A percentile compares a stretch with the other conserved stretches of the same genome.
phyloP scores from a whole-genome alignment of 2,113 vertebrate species.

The Cricetomys ansorgei region DNA sequence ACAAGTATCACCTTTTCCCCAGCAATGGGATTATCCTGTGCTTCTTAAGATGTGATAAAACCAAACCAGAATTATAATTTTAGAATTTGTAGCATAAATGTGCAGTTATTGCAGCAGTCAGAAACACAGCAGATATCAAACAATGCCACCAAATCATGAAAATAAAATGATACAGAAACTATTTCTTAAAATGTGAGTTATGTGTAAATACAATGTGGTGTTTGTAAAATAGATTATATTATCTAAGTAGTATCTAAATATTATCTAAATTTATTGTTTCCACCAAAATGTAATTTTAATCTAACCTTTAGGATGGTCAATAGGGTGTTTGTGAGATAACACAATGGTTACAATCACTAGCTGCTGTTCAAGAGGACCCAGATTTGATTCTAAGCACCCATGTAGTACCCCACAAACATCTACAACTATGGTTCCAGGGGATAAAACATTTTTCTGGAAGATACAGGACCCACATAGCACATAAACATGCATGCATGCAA shows the following conservation, averaged over 20 bases:
- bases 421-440: not conserved
- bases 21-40: not conserved
- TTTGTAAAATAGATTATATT: not conserved
- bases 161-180: not conserved
- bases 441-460: not conserved
- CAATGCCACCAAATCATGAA: not conserved
- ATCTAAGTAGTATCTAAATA: too few species aligned
- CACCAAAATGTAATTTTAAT: not conserved
- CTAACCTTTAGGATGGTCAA: not conserved
- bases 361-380: fast-evolving
- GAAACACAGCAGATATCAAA: not conserved
- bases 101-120: not conserved
- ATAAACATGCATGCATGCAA: not conserved
- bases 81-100: not conserved
- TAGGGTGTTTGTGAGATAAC: not conserved
- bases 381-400: too few species aligned
- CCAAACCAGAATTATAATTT: not conserved
- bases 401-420: not conserved
- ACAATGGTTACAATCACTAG: not conserved
- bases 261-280: not conserved
- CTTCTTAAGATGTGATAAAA: not conserved
- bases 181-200: fast-evolving
- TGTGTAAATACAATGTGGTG: not conserved
- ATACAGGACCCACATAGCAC: not conserved
- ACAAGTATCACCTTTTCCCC: not conserved